phyloP scores from a whole-genome alignment of 1,140 invertebrate species.

The Asbolus verrucosus region DNA sequence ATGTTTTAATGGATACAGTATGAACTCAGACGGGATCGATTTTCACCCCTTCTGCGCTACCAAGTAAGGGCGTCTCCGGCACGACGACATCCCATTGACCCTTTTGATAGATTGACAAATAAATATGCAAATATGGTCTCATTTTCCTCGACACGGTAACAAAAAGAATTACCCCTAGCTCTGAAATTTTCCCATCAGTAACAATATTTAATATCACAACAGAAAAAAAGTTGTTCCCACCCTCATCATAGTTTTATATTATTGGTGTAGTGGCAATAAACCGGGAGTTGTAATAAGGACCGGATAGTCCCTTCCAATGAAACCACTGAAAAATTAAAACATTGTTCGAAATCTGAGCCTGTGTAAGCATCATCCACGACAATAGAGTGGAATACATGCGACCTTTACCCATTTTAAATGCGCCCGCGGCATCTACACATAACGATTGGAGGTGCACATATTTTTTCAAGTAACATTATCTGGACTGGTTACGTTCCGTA shows the following conservation, averaged over 20 bases:
- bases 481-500: neutral
- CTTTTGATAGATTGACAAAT: conserved; percentile 55
- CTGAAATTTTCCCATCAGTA: conserved; percentile 47
- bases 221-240: too few species aligned
- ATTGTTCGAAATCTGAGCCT: conserved; percentile 37
- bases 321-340: conserved; percentile 37
- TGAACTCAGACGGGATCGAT: conserved; percentile 46
- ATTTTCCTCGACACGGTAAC: conserved; percentile 20
- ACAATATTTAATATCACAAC: conserved; percentile 16
- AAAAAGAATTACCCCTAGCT: conserved; percentile 37
- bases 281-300: neutral
- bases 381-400: conserved; percentile 28
- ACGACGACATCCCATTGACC: conserved; percentile 49
- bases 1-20: conserved; percentile 53
- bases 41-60: conserved; percentile 49
- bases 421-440: conserved; percentile 35
- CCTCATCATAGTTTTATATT: too few species aligned
- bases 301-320: neutral
- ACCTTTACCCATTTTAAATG: conserved; percentile 38
- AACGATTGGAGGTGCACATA: conserved; percentile 37
- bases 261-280: conserved; percentile 9
- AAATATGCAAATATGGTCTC: conserved; percentile 54
- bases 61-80: conserved; percentile 44
- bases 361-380: conserved; percentile 20
- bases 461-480: conserved; percentile 23